Evolutionary conservation across 2,888 invertebrate genomes (phyloP).

Genomic region (Taphrorychus bicolor): DNA sequence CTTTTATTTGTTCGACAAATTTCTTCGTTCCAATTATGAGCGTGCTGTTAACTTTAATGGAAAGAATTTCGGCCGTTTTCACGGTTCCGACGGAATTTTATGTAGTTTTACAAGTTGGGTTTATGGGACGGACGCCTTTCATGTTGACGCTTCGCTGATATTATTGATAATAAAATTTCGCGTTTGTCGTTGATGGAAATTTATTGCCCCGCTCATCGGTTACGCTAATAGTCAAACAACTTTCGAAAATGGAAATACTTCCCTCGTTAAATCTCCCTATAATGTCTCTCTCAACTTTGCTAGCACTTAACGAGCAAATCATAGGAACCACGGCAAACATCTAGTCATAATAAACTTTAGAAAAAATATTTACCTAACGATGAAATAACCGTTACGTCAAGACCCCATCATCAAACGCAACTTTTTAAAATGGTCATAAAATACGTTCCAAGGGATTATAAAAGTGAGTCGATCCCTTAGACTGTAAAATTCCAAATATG

Average conservation of each 20-base stretch:
- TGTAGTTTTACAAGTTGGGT: slow-evolving; percentile 32
- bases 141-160: slow-evolving; percentile 16
- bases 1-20: slow-evolving; percentile 41
- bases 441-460: slow-evolving; percentile 20
- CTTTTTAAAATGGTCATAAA: slow-evolving; percentile 18
- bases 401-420: no score
- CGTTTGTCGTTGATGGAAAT: slow-evolving; percentile 6
- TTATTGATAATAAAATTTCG: slow-evolving; percentile 33
- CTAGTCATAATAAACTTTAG: no score
- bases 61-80: slow-evolving; percentile 39
- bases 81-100: slow-evolving; percentile 36
- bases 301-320: neutral
- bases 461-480: slow-evolving; percentile 18
- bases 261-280: no score
- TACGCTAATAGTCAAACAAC: neutral
- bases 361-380: no score
- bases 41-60: slow-evolving; percentile 41
- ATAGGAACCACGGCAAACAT: no score
- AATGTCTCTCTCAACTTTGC: slow-evolving; percentile 4
- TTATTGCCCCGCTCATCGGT: slow-evolving; percentile 11
- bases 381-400: no score
- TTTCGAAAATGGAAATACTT: slow-evolving; percentile 3
- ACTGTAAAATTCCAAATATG: slow-evolving; percentile 32
- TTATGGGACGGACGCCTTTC: slow-evolving; percentile 17
- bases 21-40: slow-evolving; percentile 40